Evolutionary conservation across 2,888 invertebrate genomes (phyloP), one percentile per base, ranked within the genome.

Genomic region (Trimorus sp.): DNA sequence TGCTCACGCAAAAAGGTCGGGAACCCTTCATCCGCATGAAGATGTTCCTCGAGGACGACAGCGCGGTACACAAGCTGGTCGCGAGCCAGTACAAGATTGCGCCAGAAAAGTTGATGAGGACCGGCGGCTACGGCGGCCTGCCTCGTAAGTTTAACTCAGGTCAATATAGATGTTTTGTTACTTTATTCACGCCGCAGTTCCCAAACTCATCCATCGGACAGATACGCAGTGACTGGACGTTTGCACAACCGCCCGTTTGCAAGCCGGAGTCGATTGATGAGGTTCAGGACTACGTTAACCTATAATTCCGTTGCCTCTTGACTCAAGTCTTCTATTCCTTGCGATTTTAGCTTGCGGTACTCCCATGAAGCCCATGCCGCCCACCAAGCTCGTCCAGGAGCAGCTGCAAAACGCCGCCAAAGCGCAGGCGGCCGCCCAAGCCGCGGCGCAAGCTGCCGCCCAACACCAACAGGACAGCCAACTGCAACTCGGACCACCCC

Each of bases 21-120:
- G 98, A 99, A 90, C 99, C 98, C 0, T 99, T 98, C 92, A 98
- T 99, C 83, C 94, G 98, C 80, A 99, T 99, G 98, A 98, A 98
- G 92, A 97, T 98, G 96, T 99, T 99, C 92, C 93, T 99, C 85
- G 98, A 98, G 92, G 98, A 98, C 89, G 98, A 98, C 86, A 97
- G 98, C 89, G 98, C 98, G 11, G 98, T 98, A 1, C 98, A 98
- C 92, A 98, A 98, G 90, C 92, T 98, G 85, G 98, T 98, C 36
- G 98, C 99, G 83, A 98, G 98, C 84, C 99, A 99, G 92, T 99
- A 99, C 93, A 98, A 98, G 93, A 98, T 99, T 79, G 98, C 98
- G 0, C 98, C 98, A 8, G 99, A 99, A 92, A 98, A 98, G 92
- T 93, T 98, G 76, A 98, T 98, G 98, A 94, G 98, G 91, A 98